phyloP scores from a whole-genome alignment of 2,797 vertebrate species.

The Xiphorhynchus erythropygius region DNA sequence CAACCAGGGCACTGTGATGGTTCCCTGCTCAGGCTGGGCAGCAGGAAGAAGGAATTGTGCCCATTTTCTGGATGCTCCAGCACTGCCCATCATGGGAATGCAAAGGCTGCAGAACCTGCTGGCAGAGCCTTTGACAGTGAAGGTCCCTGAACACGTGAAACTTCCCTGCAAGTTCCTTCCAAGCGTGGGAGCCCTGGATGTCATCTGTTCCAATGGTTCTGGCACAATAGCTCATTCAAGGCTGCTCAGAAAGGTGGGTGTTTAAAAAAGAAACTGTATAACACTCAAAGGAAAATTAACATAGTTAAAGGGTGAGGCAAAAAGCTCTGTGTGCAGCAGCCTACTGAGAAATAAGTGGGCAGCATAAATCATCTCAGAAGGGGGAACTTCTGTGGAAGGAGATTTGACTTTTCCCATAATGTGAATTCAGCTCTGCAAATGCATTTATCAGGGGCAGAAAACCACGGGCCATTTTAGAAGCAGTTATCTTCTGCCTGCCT shows the following conservation, averaged over 20 bases:
- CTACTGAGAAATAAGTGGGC: slow-evolving; percentile 49
- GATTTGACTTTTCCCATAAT: not conserved
- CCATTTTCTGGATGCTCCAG: not conserved
- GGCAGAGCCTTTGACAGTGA: not conserved
- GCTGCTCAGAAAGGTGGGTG: slow-evolving; percentile 33
- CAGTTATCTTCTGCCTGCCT: slow-evolving; percentile 23
- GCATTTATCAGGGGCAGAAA: slow-evolving; percentile 42
- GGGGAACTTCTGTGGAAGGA: not conserved
- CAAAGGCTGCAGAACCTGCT: not conserved
- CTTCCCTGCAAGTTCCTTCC: not conserved
- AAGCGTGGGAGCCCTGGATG: slow-evolving; percentile 19
- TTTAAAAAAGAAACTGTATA: not conserved
- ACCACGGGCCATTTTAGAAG: not conserved
- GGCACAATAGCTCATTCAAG: slow-evolving; percentile 33
- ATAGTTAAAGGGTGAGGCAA: slow-evolving; percentile 28
- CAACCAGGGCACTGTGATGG: not conserved
- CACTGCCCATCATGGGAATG: accelerated
- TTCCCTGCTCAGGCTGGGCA: not conserved
- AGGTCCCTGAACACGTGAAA: not conserved
- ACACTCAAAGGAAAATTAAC: not conserved
- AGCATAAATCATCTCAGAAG: slow-evolving; percentile 36
- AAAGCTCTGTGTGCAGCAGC: slow-evolving; percentile 28
- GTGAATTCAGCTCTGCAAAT: not conserved
- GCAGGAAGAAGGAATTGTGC: not conserved
- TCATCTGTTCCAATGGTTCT: not conserved